phyloP scores from a whole-genome alignment of 2,888 invertebrate genomes.

The Coecobrya sp. region DNA sequence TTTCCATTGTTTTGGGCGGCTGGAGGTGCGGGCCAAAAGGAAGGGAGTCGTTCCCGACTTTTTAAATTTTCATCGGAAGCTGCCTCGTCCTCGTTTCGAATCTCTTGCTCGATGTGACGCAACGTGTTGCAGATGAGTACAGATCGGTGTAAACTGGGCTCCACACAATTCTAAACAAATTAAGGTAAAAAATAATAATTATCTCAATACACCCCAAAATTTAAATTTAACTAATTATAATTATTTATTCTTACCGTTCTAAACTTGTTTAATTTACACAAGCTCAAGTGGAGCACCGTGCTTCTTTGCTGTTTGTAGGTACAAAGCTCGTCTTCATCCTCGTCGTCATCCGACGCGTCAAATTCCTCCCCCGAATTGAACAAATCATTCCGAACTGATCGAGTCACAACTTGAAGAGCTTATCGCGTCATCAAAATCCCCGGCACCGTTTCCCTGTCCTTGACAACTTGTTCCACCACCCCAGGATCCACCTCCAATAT shows the following conservation, averaged over 20 bases:
- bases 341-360: constrained; percentile 85
- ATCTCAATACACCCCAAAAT: constrained; percentile 10
- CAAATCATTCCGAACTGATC: constrained; percentile 85
- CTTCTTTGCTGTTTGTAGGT: constrained; percentile 87
- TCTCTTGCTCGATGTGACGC: constrained; percentile 88
- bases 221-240: constrained; percentile 11
- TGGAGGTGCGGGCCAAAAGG: constrained; percentile 83
- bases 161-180: constrained; percentile 86
- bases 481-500: constrained; percentile 17
- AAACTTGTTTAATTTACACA: constrained; percentile 88
- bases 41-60: constrained; percentile 84
- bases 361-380: constrained; percentile 86
- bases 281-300: constrained; percentile 88
- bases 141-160: constrained; percentile 88
- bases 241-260: constrained; percentile 86
- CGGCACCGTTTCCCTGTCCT: constrained; percentile 3
- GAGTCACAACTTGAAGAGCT: constrained; percentile 86
- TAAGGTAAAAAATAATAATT: background rate
- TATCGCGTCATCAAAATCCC: constrained; percentile 84
- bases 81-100: constrained; percentile 88
- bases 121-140: constrained; percentile 89
- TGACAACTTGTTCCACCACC: constrained; percentile 48
- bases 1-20: constrained; percentile 48
- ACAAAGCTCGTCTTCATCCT: constrained; percentile 85
- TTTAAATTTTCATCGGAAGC: constrained; percentile 80